Conservation (phyloP, 2,797 vertebrate species). For the Dallia pectoralis region DNA sequence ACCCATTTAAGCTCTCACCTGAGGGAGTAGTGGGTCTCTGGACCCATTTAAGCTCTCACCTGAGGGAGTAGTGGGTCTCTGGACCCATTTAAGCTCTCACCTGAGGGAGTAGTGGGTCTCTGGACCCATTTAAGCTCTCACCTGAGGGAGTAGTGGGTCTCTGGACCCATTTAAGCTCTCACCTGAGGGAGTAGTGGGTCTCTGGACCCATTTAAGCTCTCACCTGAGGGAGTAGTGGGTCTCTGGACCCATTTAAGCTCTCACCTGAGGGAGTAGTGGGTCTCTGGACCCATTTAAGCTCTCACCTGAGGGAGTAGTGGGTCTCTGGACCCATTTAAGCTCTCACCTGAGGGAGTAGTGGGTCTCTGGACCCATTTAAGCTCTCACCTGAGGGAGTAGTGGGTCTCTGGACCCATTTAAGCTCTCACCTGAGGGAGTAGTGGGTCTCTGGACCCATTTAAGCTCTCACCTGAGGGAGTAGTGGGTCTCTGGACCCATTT, state of each 20-base stretch:
- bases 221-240: slow-evolving; percentile 72
- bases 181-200: slow-evolving; percentile 72
- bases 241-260: slow-evolving; percentile 5
- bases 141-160: slow-evolving; percentile 66
- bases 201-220: slow-evolving; percentile 14
- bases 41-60: slow-evolving; percentile 64
- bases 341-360: slow-evolving; percentile 73
- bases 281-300: background rate
- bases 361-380: background rate
- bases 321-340: background rate
- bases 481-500: background rate
- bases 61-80: slow-evolving; percentile 48
- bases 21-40: slow-evolving; percentile 30
- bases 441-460: background rate
- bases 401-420: background rate
- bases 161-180: slow-evolving; percentile 16
- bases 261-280: slow-evolving; percentile 73
- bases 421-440: slow-evolving; percentile 73
- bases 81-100: slow-evolving; percentile 58
- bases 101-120: slow-evolving; percentile 58
- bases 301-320: slow-evolving; percentile 74
- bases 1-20: slow-evolving; percentile 69
- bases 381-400: slow-evolving; percentile 73
- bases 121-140: slow-evolving; percentile 46
- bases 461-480: slow-evolving; percentile 73